phyloP scores from a whole-genome alignment of 2,888 invertebrate genomes.

The Iselma pallidipennis region DNA sequence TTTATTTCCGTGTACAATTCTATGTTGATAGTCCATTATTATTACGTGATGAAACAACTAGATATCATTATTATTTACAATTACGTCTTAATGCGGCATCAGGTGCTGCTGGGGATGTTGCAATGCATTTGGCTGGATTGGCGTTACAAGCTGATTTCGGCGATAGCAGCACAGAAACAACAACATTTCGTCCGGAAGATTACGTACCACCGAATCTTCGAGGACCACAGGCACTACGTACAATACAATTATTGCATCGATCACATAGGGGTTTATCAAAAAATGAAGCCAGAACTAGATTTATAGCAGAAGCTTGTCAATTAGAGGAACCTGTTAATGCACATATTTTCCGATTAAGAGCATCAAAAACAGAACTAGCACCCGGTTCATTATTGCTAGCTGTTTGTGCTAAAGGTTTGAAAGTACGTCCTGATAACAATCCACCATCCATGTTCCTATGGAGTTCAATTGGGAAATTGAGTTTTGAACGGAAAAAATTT shows the following conservation, averaged over 20 bases:
- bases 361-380: conserved; percentile 74
- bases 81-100: conserved; percentile 84
- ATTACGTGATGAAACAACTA: conserved; percentile 86
- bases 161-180: conserved; percentile 69
- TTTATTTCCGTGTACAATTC: conserved; percentile 91
- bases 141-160: conserved; percentile 94
- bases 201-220: conserved; percentile 76
- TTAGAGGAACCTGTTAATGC: conserved; percentile 87
- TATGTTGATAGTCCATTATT: conserved; percentile 91
- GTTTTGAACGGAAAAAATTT: conserved; percentile 97
- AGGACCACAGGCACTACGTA: conserved; percentile 60
- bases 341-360: conserved; percentile 77
- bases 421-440: conserved; percentile 77
- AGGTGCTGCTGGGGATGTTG: conserved; percentile 67
- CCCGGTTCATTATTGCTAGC: conserved; percentile 85
- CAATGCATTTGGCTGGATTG: conserved; percentile 75
- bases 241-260: conserved; percentile 77
- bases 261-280: conserved; percentile 77
- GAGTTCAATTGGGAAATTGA: conserved; percentile 93
- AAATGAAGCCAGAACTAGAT: conserved; percentile 82
- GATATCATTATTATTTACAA: conserved; percentile 94
- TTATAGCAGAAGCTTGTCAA: conserved; percentile 86
- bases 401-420: conserved; percentile 89
- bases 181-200: conserved; percentile 80
- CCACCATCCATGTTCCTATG: conserved; percentile 83